phyloP scores from a whole-genome alignment of 2,888 invertebrate species.

The Tinea trinotella region DNA sequence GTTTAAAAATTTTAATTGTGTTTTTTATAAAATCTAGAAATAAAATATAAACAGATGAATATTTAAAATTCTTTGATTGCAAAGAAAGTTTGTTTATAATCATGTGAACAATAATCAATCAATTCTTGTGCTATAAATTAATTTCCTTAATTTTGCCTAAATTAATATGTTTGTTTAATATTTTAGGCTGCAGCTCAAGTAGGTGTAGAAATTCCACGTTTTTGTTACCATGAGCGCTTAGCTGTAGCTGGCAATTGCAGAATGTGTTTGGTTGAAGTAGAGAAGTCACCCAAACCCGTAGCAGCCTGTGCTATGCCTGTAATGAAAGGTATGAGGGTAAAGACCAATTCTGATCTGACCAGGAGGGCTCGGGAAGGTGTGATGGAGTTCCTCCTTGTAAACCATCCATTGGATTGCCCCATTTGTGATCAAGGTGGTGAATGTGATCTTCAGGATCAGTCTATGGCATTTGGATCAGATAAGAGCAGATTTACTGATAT shows the following conservation, averaged over 20 bases:
- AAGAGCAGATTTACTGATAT: slow-evolving; percentile 95
- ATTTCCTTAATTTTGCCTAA: background rate
- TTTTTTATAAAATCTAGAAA: background rate
- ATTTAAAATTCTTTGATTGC: no score
- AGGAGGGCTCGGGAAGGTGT: slow-evolving; percentile 84
- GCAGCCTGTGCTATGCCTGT: slow-evolving; percentile 99
- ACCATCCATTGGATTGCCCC: slow-evolving; percentile 99
- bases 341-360: slow-evolving; percentile 96
- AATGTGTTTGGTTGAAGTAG: slow-evolving; percentile 99
- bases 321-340: slow-evolving; percentile 99
- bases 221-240: slow-evolving; percentile 98
- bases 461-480: slow-evolving; percentile 98
- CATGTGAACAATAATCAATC: no score
- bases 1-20: background rate
- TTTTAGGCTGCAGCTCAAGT: slow-evolving; percentile 92
- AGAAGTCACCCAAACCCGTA: slow-evolving; percentile 97
- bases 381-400: slow-evolving; percentile 98
- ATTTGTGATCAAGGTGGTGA: slow-evolving; percentile 99
- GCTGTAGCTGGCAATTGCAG: slow-evolving; percentile 99
- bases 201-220: slow-evolving; percentile 98
- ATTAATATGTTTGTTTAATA: slow-evolving; percentile 17
- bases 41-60: no score
- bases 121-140: background rate
- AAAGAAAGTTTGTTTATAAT: no score
- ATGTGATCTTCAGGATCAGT: slow-evolving; percentile 97